Base-by-base conservation (phyloP, 2,888 invertebrate genomes). In the Thereva unica region DNA sequence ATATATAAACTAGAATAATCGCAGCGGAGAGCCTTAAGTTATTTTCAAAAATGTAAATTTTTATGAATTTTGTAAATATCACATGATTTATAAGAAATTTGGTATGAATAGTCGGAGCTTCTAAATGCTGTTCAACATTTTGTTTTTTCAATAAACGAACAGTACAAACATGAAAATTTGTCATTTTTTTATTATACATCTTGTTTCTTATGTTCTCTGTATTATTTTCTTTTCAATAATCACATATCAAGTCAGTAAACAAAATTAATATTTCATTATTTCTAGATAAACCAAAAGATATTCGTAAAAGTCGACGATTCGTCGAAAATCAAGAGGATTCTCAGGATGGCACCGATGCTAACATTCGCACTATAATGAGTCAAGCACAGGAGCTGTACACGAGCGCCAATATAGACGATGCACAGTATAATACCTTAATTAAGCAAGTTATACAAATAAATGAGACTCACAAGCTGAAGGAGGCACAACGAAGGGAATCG, bases 321-420 rank as follows among this genome's bases (percentile, higher is more conserved):
- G 61, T 73, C 2, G 80, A 80, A 34, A 64, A 76, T 0, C 74
- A 84, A 12, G 84, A 85, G 68, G 85, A 85, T 68, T 80, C 84
- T 0, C 78, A 78, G 66, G 84, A 84, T 72, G 84, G 84, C 67
- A 83, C 85, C 71, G 86, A 88, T 71, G 85, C 85, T 68, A 88
- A 88, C 66, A 89, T 90, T 72, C 88, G 90, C 68, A 88, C 89
- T 52, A 92, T 93, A 68, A 88, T 93, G 76, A 86, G 87, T 7
- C 91, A 92, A 75, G 95, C 94, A 0, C 91, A 92, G 68, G 90
- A 91, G 73, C 87, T 91, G 73, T 85, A 89, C 69, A 88, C 87
- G 70, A 87, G 87, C 61, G 92, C 93, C 0, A 86, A 86, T 53
- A 85, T 93, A 67, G 88, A 89, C 59, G 87, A 88, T 75, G 87